Base-by-base conservation (phyloP, 2,888 invertebrate genomes). In the Calameuta idolon region DNA sequence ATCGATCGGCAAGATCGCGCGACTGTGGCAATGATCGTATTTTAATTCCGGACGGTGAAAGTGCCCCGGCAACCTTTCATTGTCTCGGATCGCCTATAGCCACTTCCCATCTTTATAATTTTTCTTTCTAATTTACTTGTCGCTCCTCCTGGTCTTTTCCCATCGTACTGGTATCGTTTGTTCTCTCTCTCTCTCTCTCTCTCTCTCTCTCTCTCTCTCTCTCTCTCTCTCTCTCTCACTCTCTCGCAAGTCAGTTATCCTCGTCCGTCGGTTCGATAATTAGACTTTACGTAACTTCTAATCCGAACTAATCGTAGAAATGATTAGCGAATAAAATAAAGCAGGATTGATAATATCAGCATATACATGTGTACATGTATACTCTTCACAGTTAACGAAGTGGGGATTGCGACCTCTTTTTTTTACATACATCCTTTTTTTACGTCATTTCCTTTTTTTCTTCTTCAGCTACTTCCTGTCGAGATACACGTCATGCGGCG, bases 21-120 rank as follows among this genome's bases (percentile, higher is more conserved):
- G 69, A 35, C 35, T 31, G 34, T 35, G 74, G 77, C 74, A 69
- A 77, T 77, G 77, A 69, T 74, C 77, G 77, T 31, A 77, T 77
- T 77, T 69, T 68, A 69, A 69, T 55, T 55, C 73, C 68, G 37
- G 71, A 34, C 37, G 73, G 77, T 77, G 77, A 77, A 77, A 77
- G 77, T 77, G 69, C 34, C 34, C 34, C 4, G 73, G 74, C 74
- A 77, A 74, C 34, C 55, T 74, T 69, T 77, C 74, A 40, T 77
- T 77, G 77, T 77, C 74, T 74, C 35, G 35, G 23, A 55, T 9
- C 23, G 23, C 55, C 55, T 55, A 2, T 55, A 55, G 23, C 23
- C 55, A 15, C 9, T 55, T 15, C 23, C 9, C 55, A 55, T 55
- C 23, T 55, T 55, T 55, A 9, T 23, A 23, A 23, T 23, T 55